Evolutionary conservation across 2,113 vertebrate species (phyloP).

Genomic region (Fregetta grallaria): DNA sequence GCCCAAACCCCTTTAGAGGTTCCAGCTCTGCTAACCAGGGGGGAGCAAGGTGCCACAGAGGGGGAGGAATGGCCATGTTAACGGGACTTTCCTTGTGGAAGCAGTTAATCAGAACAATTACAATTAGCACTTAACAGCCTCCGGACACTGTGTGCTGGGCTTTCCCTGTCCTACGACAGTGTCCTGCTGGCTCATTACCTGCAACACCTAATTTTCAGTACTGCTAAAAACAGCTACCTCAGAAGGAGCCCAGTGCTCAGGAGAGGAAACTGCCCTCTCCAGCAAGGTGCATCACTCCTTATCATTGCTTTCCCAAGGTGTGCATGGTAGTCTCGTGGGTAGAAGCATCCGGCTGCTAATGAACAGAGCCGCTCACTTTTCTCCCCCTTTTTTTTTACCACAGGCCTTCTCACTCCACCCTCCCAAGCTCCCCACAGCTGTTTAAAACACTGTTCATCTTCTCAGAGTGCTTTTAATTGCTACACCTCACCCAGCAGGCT

Average conservation of each 20-base stretch:
- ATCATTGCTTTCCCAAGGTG: not conserved
- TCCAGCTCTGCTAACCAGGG: not conserved
- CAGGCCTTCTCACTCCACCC: not conserved
- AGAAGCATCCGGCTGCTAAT: not conserved
- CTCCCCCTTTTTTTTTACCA: not conserved
- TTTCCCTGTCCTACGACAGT: not conserved
- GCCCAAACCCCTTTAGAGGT: not conserved
- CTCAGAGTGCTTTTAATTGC: constrained; percentile 47
- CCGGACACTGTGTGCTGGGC: not conserved
- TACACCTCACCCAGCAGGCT: not conserved
- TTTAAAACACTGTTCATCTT: constrained; percentile 15
- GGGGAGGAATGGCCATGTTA: rapidly evolving
- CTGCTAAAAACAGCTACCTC: not conserved
- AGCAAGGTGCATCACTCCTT: not conserved
- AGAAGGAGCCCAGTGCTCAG: not conserved
- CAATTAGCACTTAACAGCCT: not conserved
- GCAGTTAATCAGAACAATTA: not conserved
- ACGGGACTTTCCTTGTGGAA: not conserved
- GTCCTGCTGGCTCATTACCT: constrained; percentile 6
- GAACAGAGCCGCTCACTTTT: not conserved
- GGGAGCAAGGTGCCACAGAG: rapidly evolving
- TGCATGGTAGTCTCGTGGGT: not conserved
- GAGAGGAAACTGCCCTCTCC: not conserved
- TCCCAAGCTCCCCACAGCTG: not conserved
- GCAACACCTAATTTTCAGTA: not conserved